Base-by-base conservation (phyloP, 2,113 vertebrate species). In the Stigmatopora argus region DNA sequence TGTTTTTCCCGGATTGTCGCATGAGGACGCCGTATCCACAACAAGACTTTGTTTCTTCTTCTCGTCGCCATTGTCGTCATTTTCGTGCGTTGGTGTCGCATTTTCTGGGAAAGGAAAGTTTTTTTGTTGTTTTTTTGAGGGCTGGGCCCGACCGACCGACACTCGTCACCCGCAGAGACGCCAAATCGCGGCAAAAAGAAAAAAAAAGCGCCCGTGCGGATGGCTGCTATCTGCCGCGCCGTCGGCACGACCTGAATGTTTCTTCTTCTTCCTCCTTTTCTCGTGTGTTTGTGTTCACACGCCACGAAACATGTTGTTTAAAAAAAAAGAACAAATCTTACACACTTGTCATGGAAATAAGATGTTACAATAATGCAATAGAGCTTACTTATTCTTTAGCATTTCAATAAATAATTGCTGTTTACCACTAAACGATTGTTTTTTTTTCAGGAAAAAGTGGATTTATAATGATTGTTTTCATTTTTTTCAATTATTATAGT, bases 181-280 rank as follows among this genome's bases (percentile, higher is more conserved):
- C 8, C 5, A 56, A 48, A 14, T 48, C 15, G 46, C 46, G 9
- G 31, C 53, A 66, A 71, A 65, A 15, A 34, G 53, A 68, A 69
- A 69, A 75, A 60, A n/a, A 10, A 61, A 17, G 64, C 66, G 66
- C 31, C 57, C 59, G 69, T 76, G 73, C 80, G 77, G 60, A n/a
- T 75, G 84, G 18, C 82, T 93, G 90, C 91, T 91, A 93, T 93
- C 92, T 93, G 92, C 92, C 94, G 94, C 96, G 93, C 93, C 93
- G 92, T 95, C 92, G 95, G 95, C 96, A 94, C 92, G 95, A 93
- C 91, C 92, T 96, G 94, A 95, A 95, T 97, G 95, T 97, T 95
- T 89, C 51, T 53, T 52, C 44, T 45, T 46, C 45, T 45, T 45
- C 52, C 26, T 55, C 52, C 14, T 46, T 14, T 46, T 46, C 92